These are phyloP conservation scores for Temnothorax nylanderi DNA, from an alignment of 1,140 invertebrate species.

Conservation along the genomic window DNA sequence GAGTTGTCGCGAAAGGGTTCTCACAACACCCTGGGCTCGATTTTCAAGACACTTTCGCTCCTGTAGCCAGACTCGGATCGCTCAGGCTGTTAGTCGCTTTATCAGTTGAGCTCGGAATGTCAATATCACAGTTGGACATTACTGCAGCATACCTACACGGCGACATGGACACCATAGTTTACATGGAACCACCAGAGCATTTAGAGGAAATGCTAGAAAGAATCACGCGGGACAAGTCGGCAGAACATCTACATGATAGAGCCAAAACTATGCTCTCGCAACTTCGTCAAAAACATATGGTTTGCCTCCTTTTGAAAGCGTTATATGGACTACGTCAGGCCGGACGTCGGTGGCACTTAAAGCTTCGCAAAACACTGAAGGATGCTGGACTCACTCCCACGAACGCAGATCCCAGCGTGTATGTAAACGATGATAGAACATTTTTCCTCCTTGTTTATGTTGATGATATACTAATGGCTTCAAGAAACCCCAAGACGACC, in stretches of 20 bases:
- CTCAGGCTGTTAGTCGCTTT: too few species aligned
- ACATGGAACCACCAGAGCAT: neutral
- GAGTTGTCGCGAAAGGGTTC: too few species aligned
- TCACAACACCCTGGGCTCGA: too few species aligned
- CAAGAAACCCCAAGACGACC: too few species aligned
- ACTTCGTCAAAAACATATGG: too few species aligned
- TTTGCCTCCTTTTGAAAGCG: neutral
- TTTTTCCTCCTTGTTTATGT: neutral
- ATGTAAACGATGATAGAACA: neutral
- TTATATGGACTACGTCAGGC: neutral
- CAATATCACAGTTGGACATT: neutral
- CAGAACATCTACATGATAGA: neutral
- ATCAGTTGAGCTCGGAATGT: neutral
- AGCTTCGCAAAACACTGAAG: neutral
- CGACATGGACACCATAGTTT: neutral
- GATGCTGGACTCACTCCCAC: neutral
- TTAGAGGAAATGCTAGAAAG: neutral
- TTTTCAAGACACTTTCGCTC: too few species aligned
- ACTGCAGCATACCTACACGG: neutral
- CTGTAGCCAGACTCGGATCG: too few species aligned
- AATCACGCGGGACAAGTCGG: neutral
- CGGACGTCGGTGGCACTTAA: neutral
- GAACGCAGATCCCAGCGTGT: neutral
- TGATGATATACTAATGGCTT: neutral
- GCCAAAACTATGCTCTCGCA: neutral